phyloP scores from a whole-genome alignment of 1,140 invertebrate genomes.

The Archegozetes longisetosus region DNA sequence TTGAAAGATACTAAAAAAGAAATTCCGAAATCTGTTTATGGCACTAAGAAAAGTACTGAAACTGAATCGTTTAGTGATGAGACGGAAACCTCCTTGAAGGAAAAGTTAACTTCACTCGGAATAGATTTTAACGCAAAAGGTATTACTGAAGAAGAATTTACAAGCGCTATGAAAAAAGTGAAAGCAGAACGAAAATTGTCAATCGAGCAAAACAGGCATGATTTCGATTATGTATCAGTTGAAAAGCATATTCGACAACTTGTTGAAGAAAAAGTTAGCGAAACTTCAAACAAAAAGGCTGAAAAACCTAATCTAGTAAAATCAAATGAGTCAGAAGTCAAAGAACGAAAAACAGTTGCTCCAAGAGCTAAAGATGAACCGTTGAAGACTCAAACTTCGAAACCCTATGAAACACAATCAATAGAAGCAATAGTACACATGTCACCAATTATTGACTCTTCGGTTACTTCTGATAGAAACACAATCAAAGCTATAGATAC shows the following conservation, averaged over 20 bases:
- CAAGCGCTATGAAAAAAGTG: not conserved
- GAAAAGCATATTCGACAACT: slow-evolving; percentile 5
- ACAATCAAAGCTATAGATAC: not conserved
- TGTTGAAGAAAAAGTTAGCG: slow-evolving; percentile 6
- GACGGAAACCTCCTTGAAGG: not conserved
- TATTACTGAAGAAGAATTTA: slow-evolving; percentile 1
- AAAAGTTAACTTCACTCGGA: not conserved
- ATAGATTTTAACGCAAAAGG: not conserved
- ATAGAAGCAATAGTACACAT: not conserved
- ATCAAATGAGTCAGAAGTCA: not conserved
- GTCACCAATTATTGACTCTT: too few species aligned
- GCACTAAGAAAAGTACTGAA: not conserved
- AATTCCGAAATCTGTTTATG: not conserved
- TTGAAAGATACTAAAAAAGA: not conserved
- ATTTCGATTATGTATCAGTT: slow-evolving; percentile 8
- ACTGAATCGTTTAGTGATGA: not conserved
- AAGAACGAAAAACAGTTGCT: not conserved
- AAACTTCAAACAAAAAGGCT: not conserved
- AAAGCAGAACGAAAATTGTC: not conserved
- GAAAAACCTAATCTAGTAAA: not conserved
- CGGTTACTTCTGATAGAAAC: not conserved
- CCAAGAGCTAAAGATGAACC: not conserved
- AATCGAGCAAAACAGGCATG: slow-evolving; percentile 5
- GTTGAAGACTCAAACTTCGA: not conserved
- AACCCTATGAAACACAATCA: not conserved